Evolutionary conservation across 2,797 vertebrate species (phyloP).

Genomic region (Catamblyrhynchus diadema): DNA sequence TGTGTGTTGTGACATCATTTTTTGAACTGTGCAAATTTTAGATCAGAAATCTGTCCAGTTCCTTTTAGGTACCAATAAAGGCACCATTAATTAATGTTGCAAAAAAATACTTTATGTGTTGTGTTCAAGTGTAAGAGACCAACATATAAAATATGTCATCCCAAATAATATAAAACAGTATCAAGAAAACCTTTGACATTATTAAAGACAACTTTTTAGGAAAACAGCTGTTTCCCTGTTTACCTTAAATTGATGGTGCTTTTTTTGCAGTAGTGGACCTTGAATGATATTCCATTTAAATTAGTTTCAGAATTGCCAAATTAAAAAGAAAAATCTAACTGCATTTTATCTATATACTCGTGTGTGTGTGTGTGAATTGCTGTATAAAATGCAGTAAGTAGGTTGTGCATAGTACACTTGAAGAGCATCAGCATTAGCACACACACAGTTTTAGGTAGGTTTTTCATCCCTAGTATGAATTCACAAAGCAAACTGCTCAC

Average conservation of each 20-base stretch:
- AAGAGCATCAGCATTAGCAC: neutral
- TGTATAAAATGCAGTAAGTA: neutral
- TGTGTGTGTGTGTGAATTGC: neutral
- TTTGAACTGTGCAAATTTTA: neutral
- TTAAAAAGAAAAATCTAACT: neutral
- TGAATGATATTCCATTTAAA: neutral
- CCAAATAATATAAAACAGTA: neutral
- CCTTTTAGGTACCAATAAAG: neutral
- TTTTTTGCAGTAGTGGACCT: neutral
- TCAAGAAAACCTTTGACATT: neutral
- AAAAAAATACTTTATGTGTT: neutral
- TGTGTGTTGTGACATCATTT: neutral
- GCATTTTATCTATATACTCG: neutral
- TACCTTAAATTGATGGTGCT: neutral
- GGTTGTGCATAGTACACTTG: accelerated
- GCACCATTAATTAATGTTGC: neutral
- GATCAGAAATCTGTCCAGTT: neutral
- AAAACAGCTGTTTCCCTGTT: neutral
- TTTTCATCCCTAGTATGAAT: neutral
- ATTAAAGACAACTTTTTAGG: neutral
- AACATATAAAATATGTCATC: neutral
- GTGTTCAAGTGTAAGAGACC: neutral
- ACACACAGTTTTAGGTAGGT: neutral
- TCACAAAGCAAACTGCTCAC: neutral
- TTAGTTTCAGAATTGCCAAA: neutral